Base-by-base conservation (phyloP, 53 echinoderm and acorn worm species). In the Echinarachnius parma region DNA sequence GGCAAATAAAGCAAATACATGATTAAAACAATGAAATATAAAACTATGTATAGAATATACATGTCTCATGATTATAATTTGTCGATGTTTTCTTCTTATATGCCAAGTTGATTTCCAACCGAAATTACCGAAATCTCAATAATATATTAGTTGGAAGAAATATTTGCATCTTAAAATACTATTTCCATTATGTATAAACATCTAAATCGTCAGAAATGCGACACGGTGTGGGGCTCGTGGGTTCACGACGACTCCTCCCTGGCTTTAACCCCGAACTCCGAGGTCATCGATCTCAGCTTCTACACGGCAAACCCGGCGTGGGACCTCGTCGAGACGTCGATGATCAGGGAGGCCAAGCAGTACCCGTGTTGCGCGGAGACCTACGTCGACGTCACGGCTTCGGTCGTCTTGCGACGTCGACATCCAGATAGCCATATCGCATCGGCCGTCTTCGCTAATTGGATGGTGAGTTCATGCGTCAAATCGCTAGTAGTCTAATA, bases 391-490 rank as follows among this genome's bases (percentile, higher is more conserved):
- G 24, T 68, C 52, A 8, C 20, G 14, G 53, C 52, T 11, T 68
- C 68, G 0, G 34, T 68, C 19, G 10, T 68, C 1, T 21, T 68
- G 20, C 68, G 68, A 9, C 31, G 68, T 19, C 52, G 53, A 9
- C 50, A 68, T 1, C 68, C 68, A 0, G 68, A 68, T 3, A 52
- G 68, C 33, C 23, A 50, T 3, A 68, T 68, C 21, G 68, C 68
- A 21, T 52, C 68, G 33, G 31, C 68, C 33, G 68, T 68, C 34
- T 50, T 68, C 22, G 68, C 68, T 18, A 52, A 50, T 5, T 68
- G 68, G 68, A 68, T 68, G 62, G 62, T 61, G 25, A 34, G 11
- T 23, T 47, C n/a, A n/a, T n/a, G n/a, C n/a, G n/a, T n/a, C n/a
- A n/a, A n/a, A n/a, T n/a, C n/a, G n/a, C n/a, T n/a, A n/a, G n/a